These are phyloP conservation scores for Spodoptera exigua DNA, from an alignment of 2,888 invertebrate species.

Conservation along the genomic window DNA sequence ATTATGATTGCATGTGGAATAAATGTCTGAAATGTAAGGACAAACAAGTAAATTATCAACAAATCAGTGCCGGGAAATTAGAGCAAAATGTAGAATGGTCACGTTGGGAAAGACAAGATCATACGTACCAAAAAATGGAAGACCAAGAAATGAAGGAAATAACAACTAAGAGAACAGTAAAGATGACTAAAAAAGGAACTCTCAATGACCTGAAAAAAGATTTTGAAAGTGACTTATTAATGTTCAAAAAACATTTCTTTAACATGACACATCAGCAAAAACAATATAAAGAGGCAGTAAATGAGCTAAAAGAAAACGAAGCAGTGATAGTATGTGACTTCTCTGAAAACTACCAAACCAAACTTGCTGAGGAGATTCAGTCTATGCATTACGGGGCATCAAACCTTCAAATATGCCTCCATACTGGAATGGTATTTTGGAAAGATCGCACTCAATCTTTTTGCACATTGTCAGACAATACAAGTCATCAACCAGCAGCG, in stretches of 20 bases:
- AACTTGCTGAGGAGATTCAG: conserved; percentile 28
- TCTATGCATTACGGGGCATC: conserved; percentile 36
- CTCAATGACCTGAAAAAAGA: conserved; percentile 5
- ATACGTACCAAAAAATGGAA: conserved; percentile 1
- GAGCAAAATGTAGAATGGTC: neutral
- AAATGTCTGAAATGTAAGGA: too few species aligned
- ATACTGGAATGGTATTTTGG: conserved; percentile 27
- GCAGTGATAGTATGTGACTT: conserved; percentile 5
- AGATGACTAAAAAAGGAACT: conserved; percentile 5
- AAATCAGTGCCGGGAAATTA: neutral
- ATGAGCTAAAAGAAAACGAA: conserved; percentile 4
- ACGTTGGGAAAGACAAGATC: conserved; percentile 7
- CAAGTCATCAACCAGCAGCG: conserved; percentile 14
- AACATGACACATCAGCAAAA: conserved; percentile 5
- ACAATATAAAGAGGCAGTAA: conserved; percentile 2
- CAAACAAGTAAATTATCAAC: too few species aligned
- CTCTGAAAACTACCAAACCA: conserved; percentile 8
- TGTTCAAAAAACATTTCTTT: conserved; percentile 4
- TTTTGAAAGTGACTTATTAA: neutral
- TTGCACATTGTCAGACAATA: conserved; percentile 20
- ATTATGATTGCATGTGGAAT: too few species aligned
- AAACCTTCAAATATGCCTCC: conserved; percentile 32
- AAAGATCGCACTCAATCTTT: conserved; percentile 24
- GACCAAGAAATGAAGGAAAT: conserved; percentile 2
- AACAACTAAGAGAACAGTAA: too few species aligned